Conservation (phyloP, 2,797 vertebrate species). For the Lepus townsendii region DNA sequence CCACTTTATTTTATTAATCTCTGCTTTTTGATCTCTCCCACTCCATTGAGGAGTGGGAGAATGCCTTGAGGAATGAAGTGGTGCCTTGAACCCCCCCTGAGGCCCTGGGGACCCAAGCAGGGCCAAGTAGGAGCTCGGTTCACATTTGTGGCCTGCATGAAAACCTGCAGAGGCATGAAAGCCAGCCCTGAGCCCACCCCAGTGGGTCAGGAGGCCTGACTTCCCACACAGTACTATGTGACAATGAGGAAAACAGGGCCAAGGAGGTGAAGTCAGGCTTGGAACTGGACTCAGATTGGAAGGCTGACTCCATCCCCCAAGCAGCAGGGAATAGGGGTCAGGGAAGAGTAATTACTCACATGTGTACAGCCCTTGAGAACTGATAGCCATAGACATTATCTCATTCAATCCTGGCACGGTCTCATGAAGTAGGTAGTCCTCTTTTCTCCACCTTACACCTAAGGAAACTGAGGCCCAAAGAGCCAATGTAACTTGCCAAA, state of each 20-base stretch:
- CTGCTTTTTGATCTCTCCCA: conserved; percentile 21
- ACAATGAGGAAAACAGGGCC: conserved; percentile 74
- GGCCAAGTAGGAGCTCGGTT: not conserved
- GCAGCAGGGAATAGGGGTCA: conserved; percentile 72
- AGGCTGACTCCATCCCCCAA: conserved; percentile 71
- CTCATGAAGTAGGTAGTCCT: conserved; percentile 62
- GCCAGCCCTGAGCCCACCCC: conserved; percentile 44
- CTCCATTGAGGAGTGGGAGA: not conserved
- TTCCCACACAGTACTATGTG: conserved; percentile 66
- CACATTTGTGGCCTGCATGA: conserved; percentile 38
- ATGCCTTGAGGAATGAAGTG: not conserved
- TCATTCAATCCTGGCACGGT: conserved; percentile 76
- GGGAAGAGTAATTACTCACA: conserved; percentile 78
- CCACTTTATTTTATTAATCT: not conserved
- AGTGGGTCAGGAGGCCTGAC: conserved; percentile 44
- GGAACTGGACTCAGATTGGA: conserved; percentile 74
- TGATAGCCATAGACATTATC: conserved; percentile 79
- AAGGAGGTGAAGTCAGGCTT: conserved; percentile 82
- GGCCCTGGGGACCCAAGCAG: conserved; percentile 15
- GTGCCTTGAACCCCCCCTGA: conserved; percentile 10
- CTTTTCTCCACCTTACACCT: conserved; percentile 54
- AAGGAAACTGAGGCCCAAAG: conserved; percentile 77
- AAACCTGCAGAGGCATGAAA: conserved; percentile 49
- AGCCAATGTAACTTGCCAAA: conserved; percentile 33
- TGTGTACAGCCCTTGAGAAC: conserved; percentile 71